Evolutionary conservation across 2,888 invertebrate genomes (phyloP), one percentile per base, ranked within the genome.

Genomic region (Apamea monoglypha): DNA sequence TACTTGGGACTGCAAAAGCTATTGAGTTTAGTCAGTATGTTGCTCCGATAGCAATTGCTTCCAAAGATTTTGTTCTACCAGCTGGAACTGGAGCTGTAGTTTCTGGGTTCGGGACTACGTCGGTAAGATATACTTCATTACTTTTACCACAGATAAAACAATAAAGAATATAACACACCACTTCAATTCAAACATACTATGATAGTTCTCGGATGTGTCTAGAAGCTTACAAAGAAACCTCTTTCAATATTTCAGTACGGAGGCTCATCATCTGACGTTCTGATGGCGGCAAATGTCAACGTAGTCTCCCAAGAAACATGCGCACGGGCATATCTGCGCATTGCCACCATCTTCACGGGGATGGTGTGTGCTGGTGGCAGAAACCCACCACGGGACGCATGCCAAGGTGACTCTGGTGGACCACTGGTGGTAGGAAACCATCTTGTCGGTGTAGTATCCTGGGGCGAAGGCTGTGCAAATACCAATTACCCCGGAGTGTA

Each of bases 361-460:
- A 97, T 97, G 97, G 82, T 97, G 12, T 97, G 97, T 83, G 97
- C 97, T 1, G 90, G 91, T 29, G 94, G 90, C 2, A 79, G 85
- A 3, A 86, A 94, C 8, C 96, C 96, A 4, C 90, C 94, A 0
- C 90, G 96, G 78, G 97, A 97, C 80, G 96, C 97, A 2, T 97
- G 97, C 80, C 96, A 97, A 92, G 97, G 97, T 1, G 97, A 97
- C 91, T 97, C 97, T n/a, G 97, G 97, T 6, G 97, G 97, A n/a
- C 97, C 97, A 67, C 91, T 97, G 56, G 97, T 97, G n/a, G 93
- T 94, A 74, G 91, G 94, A 70, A 94, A 94, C 66, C 91, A 92
- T 74, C 92, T 97, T 67, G 91, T 97, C 71, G 97, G 97, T 64
- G 94, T 97, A 72, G 97, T 97, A 1, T 97, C 97, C 36, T 97